These are phyloP conservation scores for Lasioglossum baleicum DNA, from an alignment of 1,140 invertebrate genomes.

Conservation along the genomic window DNA sequence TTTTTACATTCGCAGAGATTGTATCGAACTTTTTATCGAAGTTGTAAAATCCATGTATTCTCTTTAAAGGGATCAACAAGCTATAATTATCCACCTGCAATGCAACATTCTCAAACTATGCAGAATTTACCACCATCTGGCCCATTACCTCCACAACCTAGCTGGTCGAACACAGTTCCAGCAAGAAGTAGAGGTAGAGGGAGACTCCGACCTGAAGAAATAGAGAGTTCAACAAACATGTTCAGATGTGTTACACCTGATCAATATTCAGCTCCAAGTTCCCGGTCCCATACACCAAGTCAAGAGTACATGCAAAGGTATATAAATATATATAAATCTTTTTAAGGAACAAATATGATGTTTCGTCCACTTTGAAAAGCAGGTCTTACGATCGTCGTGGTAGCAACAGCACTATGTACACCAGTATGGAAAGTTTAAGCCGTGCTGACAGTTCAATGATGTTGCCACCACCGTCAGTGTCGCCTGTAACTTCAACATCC, in stretches of 20 bases:
- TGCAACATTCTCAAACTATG: conserved; percentile 74
- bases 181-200: conserved; percentile 79
- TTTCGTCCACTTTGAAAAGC: neutral
- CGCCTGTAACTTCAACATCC: conserved; percentile 64
- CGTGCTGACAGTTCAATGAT: conserved; percentile 71
- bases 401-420: conserved; percentile 78
- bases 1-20: neutral
- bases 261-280: conserved; percentile 77
- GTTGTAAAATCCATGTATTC: neutral
- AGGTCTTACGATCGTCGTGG: conserved; percentile 76
- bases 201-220: conserved; percentile 77
- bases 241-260: conserved; percentile 81
- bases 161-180: conserved; percentile 80
- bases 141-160: conserved; percentile 65
- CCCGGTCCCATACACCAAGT: conserved; percentile 80
- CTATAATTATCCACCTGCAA: conserved; percentile 63
- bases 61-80: conserved; percentile 64
- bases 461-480: conserved; percentile 65
- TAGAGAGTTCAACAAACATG: conserved; percentile 66
- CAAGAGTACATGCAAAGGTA: conserved; percentile 76
- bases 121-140: conserved; percentile 71
- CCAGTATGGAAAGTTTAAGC: conserved; percentile 78
- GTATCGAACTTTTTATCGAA: conserved; percentile 6
- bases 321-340: neutral
- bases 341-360: neutral